These are phyloP conservation scores for Hybos culiciformis DNA, from an alignment of 2,888 invertebrate species.

Conservation along the genomic window DNA sequence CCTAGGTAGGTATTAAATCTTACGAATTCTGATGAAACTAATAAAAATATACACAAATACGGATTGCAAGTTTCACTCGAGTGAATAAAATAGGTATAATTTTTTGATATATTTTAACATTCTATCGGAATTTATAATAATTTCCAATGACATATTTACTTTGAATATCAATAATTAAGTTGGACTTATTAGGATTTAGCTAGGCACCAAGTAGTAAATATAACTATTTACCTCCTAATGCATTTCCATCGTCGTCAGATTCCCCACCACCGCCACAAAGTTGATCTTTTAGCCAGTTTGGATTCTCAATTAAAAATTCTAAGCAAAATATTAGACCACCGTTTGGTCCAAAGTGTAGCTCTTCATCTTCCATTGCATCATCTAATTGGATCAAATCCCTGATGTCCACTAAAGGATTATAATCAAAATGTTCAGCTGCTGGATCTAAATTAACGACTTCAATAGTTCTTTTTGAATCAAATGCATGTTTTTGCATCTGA, in stretches of 20 bases:
- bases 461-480: constrained; percentile 56
- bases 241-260: constrained; percentile 24
- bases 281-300: constrained; percentile 82
- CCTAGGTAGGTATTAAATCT: no score
- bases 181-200: no score
- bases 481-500: constrained; percentile 72
- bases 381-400: constrained; percentile 84
- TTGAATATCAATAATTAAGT: no score
- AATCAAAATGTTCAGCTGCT: constrained; percentile 92
- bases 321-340: constrained; percentile 92
- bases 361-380: constrained; percentile 95
- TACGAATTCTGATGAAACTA: no score
- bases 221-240: constrained; percentile 13
- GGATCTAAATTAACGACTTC: constrained; percentile 94
- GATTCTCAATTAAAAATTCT: constrained; percentile 82
- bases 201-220: no score
- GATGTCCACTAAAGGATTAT: constrained; percentile 73
- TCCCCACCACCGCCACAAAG: constrained; percentile 48
- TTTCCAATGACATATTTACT: no score
- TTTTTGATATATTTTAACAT: no score
- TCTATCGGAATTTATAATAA: no score
- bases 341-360: constrained; percentile 89
- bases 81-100: no score
- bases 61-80: no score
- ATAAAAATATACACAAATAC: no score